These are phyloP conservation scores for Tetramorium alpestre DNA, from an alignment of 1,140 invertebrate genomes.

Conservation along the genomic window DNA sequence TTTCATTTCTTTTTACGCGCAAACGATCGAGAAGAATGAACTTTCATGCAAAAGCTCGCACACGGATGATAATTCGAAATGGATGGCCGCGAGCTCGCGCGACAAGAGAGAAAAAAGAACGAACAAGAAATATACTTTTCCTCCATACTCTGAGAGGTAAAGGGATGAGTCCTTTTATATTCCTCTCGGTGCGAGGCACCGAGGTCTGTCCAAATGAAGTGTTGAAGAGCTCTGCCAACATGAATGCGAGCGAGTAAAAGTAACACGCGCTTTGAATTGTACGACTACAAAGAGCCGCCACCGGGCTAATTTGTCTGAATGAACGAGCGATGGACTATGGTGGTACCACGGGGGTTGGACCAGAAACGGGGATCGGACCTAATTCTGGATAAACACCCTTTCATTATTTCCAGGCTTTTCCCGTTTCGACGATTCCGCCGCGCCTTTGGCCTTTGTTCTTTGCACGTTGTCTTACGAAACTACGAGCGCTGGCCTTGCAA, in stretches of 20 bases:
- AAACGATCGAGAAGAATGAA: slow-evolving; percentile 43
- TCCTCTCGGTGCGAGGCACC: slow-evolving; percentile 69
- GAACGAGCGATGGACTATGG: slow-evolving; percentile 83
- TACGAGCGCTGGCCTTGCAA: not conserved
- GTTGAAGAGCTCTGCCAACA: slow-evolving; percentile 85
- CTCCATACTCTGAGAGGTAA: slow-evolving; percentile 50
- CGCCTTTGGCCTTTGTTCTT: slow-evolving; percentile 65
- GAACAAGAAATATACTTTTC: slow-evolving; percentile 56
- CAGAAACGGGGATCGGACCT: slow-evolving; percentile 70
- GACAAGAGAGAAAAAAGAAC: slow-evolving; percentile 25
- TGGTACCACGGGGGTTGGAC: slow-evolving; percentile 76
- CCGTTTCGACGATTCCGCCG: slow-evolving; percentile 10
- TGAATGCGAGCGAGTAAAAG: slow-evolving; percentile 80
- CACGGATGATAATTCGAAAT: slow-evolving; percentile 57
- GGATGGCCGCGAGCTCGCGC: slow-evolving; percentile 34
- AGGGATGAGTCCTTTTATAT: slow-evolving; percentile 74
- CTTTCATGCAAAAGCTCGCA: slow-evolving; percentile 47
- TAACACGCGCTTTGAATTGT: slow-evolving; percentile 84
- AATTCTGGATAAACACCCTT: slow-evolving; percentile 85
- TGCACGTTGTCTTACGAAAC: slow-evolving; percentile 64
- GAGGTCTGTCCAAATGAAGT: slow-evolving; percentile 81
- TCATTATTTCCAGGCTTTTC: slow-evolving; percentile 81
- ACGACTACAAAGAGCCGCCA: slow-evolving; percentile 84
- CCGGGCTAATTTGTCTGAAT: slow-evolving; percentile 86
- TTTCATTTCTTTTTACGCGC: slow-evolving; percentile 48